Percentiles rank a stretch among this genome's conserved stretches.
Conservation (phyloP, 2,113 vertebrate species). For the Actenoides lindsayi region DNA sequence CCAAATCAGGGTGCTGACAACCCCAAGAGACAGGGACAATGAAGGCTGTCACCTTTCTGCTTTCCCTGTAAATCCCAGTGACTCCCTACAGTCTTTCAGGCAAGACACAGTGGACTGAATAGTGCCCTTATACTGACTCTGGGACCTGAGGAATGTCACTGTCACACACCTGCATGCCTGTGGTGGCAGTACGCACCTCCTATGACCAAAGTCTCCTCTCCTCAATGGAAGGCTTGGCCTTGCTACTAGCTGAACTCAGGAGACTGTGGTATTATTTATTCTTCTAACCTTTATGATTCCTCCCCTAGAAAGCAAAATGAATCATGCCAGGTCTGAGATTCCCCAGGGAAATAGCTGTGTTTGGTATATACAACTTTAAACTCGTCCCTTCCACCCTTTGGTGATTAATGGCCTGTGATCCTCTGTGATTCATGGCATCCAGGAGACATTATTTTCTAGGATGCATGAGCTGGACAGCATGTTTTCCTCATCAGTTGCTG, state of each 20-base stretch:
- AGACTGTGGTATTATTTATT: constrained; percentile 9
- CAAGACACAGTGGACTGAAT: not conserved
- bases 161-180: rapidly evolving
- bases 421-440: not conserved
- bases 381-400: not conserved
- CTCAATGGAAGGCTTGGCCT: not conserved
- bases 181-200: not conserved
- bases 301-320: constrained; percentile 16
- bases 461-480: constrained; percentile 34
- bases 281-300: not conserved
- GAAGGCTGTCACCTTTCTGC: not conserved
- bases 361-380: constrained; percentile 29
- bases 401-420: constrained; percentile 51
- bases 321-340: constrained; percentile 22
- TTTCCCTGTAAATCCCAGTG: not conserved
- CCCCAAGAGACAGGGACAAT: not conserved
- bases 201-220: not conserved
- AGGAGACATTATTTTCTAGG: constrained; percentile 42
- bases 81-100: not conserved
- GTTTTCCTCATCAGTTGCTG: constrained; percentile 48
- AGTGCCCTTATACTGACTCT: not conserved
- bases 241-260: not conserved
- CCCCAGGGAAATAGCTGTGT: constrained; percentile 4
- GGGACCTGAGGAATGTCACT: not conserved
- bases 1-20: not conserved